phyloP scores from a whole-genome alignment of 2,888 invertebrate genomes.

The Cephalotes varians region DNA sequence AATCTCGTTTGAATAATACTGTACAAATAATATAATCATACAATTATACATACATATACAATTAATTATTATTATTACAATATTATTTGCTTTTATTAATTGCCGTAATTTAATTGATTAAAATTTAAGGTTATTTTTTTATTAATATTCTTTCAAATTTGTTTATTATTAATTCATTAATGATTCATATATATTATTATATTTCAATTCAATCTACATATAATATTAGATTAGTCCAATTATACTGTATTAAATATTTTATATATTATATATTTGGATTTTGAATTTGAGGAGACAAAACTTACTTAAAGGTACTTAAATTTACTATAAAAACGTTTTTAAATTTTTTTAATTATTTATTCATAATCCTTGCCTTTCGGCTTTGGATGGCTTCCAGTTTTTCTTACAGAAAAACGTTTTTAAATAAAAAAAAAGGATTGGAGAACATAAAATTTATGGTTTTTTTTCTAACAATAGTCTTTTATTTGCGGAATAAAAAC shows the following conservation, averaged over 20 bases:
- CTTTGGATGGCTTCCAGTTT: too few relatives aligned
- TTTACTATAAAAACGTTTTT: background rate
- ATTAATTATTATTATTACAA: background rate
- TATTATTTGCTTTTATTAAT: background rate
- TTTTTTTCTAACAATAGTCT: background rate
- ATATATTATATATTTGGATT: background rate
- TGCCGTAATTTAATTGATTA: background rate
- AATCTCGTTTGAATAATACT: background rate
- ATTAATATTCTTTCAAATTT: background rate
- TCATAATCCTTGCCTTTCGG: too few relatives aligned
- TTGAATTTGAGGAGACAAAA: background rate
- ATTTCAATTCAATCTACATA: background rate
- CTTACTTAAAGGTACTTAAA: too few relatives aligned
- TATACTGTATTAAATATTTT: background rate
- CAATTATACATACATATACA: background rate
- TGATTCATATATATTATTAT: background rate
- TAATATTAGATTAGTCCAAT: background rate
- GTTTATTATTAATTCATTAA: background rate
- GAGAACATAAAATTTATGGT: background rate
- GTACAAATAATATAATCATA: background rate
- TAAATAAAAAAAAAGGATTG: background rate
- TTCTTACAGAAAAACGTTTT: background rate
- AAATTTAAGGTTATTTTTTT: background rate
- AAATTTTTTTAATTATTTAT: too few relatives aligned
- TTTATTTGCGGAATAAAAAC: slow-evolving; percentile 7